Conservation (phyloP, 2,888 invertebrate genomes). For the Hypselothyrea guttata region DNA sequence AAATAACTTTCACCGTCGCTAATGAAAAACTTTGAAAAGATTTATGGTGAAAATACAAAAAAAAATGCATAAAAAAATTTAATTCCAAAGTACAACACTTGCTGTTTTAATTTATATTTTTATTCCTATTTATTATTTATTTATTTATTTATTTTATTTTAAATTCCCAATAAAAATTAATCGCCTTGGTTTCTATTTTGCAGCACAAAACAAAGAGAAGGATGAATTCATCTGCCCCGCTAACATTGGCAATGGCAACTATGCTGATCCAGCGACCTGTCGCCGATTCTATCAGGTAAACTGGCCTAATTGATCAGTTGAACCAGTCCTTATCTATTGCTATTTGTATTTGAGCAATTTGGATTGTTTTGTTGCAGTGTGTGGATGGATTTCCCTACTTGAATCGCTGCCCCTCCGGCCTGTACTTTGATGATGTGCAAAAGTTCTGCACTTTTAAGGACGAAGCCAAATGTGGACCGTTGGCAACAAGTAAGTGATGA, state of each 20-base stretch:
- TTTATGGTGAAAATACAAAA: no score
- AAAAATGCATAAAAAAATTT: no score
- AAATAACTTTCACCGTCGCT: no score
- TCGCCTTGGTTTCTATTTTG: not conserved
- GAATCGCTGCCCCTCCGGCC: constrained; percentile 93
- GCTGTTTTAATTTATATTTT: no score
- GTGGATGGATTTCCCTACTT: constrained; percentile 94
- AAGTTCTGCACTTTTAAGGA: constrained; percentile 95
- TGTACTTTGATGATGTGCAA: constrained; percentile 94
- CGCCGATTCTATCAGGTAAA: constrained; percentile 93
- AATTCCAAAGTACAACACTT: no score
- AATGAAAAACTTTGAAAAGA: no score
- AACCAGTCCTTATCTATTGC: no score
- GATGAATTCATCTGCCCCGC: constrained; percentile 91
- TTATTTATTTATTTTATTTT: not conserved
- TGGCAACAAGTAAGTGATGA: constrained; percentile 90
- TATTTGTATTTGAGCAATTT: no score
- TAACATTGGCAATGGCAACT: constrained; percentile 92
- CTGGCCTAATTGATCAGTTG: constrained; percentile 1
- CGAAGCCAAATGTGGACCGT: constrained; percentile 95
- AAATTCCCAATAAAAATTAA: no score
- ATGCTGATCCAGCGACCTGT: constrained; percentile 94
- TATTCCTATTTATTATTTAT: no score
- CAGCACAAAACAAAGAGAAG: constrained; percentile 80
- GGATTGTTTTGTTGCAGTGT: constrained; percentile 85